Base-by-base conservation (phyloP, 1,140 invertebrate genomes). In the Himalopsyche phryganea region DNA sequence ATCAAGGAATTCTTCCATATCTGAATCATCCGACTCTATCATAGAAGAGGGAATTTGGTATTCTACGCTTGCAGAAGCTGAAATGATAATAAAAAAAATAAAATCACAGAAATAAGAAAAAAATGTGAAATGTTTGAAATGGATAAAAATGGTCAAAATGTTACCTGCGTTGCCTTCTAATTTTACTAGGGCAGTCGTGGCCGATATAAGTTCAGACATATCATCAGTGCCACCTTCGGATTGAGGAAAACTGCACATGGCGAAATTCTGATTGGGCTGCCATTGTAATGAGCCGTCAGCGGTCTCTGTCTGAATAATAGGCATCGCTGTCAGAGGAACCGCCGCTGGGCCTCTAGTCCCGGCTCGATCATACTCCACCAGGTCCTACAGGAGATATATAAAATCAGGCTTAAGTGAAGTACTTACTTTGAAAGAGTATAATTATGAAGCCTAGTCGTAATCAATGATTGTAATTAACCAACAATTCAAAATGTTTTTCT, bases 11-110 rank as follows among this genome's bases (percentile, higher is more conserved):
- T 87, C 85, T 62, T 88, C 87, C 15, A 86, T 72, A 65, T 89
- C 86, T 20, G 85, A 86, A 61, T 88, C 61, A 61, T 88, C 86
- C 4, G 84, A 88, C 67, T 89, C 87, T 56, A 84, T 79, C 3
- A 87, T 69, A 0, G 84, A 85, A 0, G 85, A 83, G 9, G 23
- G 23, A 5, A 86, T 64, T 50, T 78, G 79, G 58, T 77, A 71
- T 65, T 73, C 73, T 6, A 65, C 68, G 52, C 41, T 59, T 4
- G 44, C 55, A 33, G 54, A 58, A 11, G 54, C 60, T 62, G 19
- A 51, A 61, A 61, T 2, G 9, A 42, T 42, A 41, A 20, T 28
- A 18, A 0, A 17, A 42, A 42, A 6, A 6, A 42, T 9, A 6
- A 9, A 14, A 9, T 42, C 9, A 42, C 15, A 7, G 6, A 42